Percentiles rank a stretch among this genome's conserved stretches.
Conservation (phyloP, 2,113 vertebrate genomes). For the Oophaga pumilio region DNA sequence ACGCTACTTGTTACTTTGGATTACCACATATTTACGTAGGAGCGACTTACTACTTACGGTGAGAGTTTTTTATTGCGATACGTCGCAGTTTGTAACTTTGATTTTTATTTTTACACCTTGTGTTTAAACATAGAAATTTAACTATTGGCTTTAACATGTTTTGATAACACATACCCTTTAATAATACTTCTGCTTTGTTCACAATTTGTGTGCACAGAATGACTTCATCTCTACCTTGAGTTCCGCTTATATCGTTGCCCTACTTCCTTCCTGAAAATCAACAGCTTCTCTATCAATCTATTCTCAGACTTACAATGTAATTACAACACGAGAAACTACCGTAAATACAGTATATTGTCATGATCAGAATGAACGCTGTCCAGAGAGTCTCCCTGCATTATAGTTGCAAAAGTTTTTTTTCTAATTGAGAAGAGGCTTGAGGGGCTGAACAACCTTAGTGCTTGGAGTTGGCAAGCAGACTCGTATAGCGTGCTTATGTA, state of each 20-base stretch:
- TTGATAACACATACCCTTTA: too few relatives aligned
- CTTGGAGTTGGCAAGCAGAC: background rate
- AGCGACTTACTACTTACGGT: too few relatives aligned
- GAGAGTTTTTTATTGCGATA: too few relatives aligned
- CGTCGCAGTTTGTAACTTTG: too few relatives aligned
- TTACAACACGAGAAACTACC: background rate
- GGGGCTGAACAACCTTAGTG: background rate
- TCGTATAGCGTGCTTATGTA: background rate
- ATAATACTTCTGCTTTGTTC: background rate
- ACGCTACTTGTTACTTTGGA: too few relatives aligned
- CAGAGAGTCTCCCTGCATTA: background rate
- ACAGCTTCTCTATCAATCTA: slow-evolving; percentile 4
- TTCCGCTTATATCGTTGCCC: background rate
- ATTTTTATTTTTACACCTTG: too few relatives aligned
- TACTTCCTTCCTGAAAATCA: slow-evolving; percentile 27
- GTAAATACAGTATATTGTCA: background rate
- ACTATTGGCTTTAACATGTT: too few relatives aligned
- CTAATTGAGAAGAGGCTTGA: background rate
- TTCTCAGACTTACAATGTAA: background rate
- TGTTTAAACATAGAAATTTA: too few relatives aligned
- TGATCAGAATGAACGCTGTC: background rate
- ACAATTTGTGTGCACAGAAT: background rate
- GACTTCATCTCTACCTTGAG: background rate
- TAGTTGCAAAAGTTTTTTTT: background rate
- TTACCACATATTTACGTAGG: too few relatives aligned